Percentiles rank a stretch among this genome's conserved stretches.
Evolutionary conservation across 1,140 invertebrate genomes (phyloP).

Genomic region (Holotrichia oblita): DNA sequence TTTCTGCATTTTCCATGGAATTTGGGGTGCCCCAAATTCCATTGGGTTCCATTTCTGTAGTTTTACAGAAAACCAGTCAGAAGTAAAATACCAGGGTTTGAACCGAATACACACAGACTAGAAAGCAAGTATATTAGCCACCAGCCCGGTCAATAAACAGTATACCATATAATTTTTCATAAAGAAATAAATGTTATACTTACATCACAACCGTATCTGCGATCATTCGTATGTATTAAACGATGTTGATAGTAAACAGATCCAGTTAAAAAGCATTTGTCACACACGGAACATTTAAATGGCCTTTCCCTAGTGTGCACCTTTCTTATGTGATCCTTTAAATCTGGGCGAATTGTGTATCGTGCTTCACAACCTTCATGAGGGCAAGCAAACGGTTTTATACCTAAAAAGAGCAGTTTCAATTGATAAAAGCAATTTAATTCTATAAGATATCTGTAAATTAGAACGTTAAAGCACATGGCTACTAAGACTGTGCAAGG

Average conservation of each 20-base stretch:
- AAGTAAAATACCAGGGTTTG: too few relatives aligned
- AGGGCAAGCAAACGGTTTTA: slow-evolving; percentile 69
- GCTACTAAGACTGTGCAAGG: too few relatives aligned
- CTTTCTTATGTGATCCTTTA: slow-evolving; percentile 74
- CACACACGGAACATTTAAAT: slow-evolving; percentile 75
- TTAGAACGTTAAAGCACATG: too few relatives aligned
- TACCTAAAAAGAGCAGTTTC: slow-evolving; percentile 59
- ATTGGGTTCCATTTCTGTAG: too few relatives aligned
- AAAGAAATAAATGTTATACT: too few relatives aligned
- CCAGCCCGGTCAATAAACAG: too few relatives aligned
- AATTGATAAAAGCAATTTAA: background rate
- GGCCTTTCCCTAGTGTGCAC: slow-evolving; percentile 75
- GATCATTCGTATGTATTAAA: slow-evolving; percentile 82
- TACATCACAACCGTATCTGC: slow-evolving; percentile 78
- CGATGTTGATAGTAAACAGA: slow-evolving; percentile 78
- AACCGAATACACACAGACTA: too few relatives aligned
- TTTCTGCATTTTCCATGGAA: too few relatives aligned
- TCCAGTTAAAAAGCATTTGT: slow-evolving; percentile 77
- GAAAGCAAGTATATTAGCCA: background rate
- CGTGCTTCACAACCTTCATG: slow-evolving; percentile 69
- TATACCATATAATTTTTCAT: too few relatives aligned
- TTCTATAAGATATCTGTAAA: too few relatives aligned
- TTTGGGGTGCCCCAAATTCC: too few relatives aligned
- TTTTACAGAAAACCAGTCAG: too few relatives aligned
- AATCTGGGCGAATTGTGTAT: slow-evolving; percentile 72